Evolutionary conservation across 2,888 invertebrate species (phyloP), one percentile per base, ranked within the genome.

Genomic region (Phanerotoma sp.): DNA sequence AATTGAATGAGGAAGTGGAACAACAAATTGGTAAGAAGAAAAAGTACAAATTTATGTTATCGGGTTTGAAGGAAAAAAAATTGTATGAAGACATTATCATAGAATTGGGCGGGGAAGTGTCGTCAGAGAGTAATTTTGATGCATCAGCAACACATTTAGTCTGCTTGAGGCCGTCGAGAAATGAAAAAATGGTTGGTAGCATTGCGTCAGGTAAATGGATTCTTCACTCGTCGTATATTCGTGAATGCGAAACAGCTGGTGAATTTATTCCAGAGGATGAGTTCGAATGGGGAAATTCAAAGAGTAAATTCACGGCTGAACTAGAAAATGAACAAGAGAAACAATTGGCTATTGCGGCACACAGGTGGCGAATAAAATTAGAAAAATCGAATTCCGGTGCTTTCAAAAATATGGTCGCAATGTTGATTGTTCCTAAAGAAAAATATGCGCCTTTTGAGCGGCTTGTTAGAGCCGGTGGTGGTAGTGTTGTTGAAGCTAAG

Each of bases 141-240:
- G 77, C 81, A 0, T 75, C 77, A 0, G 83, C 86, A 46, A 91
- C 91, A 0, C 95, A 95, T 72, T 78, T 95, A 18, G 79, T 96
- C 25, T 89, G 91, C 63, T 81, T 86, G 40, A 85, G 85, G 67
- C 86, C 88, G 0, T 82, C 83, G 7, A 84, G 93, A 54, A 94
- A 91, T 71, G 96, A 96, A 80, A 95, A 95, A 79, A 85, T 91
- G 78, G 79, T 96, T 21, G 87, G 89, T 1, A 87, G 89, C 55
- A 85, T 96, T 57, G 94, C 96, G 0, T 83, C 90, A 0, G 96
- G 96, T 15, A 87, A 90, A 66, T 96, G 94, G 94, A 83, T 96
- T 10, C 77, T 96, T n/a, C 90, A 91, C 66, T 83, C 86, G 2
- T 83, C 85, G 0, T 96, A 93, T 68, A 77, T 95, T 2, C 83